Conservation (phyloP, 2,797 vertebrate species). For the Gallinago nigripennis region DNA sequence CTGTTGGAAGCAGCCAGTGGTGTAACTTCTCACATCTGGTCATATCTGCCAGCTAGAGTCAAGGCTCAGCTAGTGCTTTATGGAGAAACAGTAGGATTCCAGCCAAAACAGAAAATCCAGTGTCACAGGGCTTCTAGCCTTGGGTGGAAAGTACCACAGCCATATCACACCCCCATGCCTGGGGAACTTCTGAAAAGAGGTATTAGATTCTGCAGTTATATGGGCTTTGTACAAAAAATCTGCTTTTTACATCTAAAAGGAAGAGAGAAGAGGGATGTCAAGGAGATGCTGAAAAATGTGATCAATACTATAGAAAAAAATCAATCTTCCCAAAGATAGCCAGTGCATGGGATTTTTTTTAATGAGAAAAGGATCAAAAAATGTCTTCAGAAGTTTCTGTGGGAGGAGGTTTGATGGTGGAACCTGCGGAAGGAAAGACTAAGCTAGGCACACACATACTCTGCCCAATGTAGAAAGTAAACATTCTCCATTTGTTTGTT, state of each 20-base stretch:
- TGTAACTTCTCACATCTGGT: not conserved
- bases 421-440: not conserved
- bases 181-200: not conserved
- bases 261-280: not conserved
- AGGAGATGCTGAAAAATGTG: not conserved
- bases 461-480: not conserved
- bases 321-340: not conserved
- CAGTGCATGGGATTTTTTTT: not conserved
- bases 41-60: not conserved
- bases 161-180: not conserved
- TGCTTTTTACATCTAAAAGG: not conserved
- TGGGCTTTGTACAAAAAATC: not conserved
- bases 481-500: not conserved
- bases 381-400: not conserved
- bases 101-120: not conserved
- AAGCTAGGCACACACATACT: not conserved
- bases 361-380: not conserved
- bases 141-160: not conserved
- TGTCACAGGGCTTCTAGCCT: not conserved
- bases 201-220: not conserved
- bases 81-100: not conserved
- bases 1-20: not conserved
- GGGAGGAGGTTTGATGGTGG: not conserved
- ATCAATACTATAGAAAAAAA: not conserved
- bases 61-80: not conserved